Evolutionary conservation across 2,797 vertebrate species (phyloP).

Genomic region (Acestrorhynchus altus): DNA sequence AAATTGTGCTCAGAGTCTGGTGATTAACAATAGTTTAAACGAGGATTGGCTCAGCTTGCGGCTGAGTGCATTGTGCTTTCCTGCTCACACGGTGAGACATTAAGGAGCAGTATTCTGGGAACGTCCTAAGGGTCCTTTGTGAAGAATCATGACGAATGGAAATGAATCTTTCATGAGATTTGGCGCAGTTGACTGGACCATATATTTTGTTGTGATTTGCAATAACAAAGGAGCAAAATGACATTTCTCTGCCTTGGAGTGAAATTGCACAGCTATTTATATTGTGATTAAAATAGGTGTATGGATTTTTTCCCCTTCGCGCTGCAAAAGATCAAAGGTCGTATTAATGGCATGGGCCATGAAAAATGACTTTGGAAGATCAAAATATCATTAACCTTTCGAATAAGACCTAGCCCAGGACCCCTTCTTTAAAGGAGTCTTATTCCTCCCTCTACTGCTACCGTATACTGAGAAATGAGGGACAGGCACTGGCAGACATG

Average conservation of each 20-base stretch:
- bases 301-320: constrained; percentile 52
- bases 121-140: constrained; percentile 59
- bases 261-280: constrained; percentile 58
- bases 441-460: neutral
- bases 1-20: constrained; percentile 43
- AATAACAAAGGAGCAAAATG: constrained; percentile 63
- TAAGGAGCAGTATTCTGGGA: constrained; percentile 53
- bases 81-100: constrained; percentile 45
- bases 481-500: constrained; percentile 16
- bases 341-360: constrained; percentile 45
- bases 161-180: constrained; percentile 66
- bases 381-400: constrained; percentile 63
- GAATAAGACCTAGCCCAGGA: constrained; percentile 11
- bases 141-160: constrained; percentile 62
- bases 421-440: constrained; percentile 27
- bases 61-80: constrained; percentile 44
- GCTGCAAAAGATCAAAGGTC: constrained; percentile 59
- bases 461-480: constrained; percentile 33
- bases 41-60: constrained; percentile 51
- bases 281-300: constrained; percentile 61
- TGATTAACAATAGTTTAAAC: constrained; percentile 58
- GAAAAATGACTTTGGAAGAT: constrained; percentile 52
- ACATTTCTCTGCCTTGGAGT: constrained; percentile 60
- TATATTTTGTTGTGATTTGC: constrained; percentile 65
- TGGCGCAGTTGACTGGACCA: constrained; percentile 59